A percentile compares a stretch with the other conserved stretches of the same genome.
These are phyloP conservation scores for Phasianus colchicus DNA, from an alignment of 2,113 vertebrate species.

Conservation along the genomic window DNA sequence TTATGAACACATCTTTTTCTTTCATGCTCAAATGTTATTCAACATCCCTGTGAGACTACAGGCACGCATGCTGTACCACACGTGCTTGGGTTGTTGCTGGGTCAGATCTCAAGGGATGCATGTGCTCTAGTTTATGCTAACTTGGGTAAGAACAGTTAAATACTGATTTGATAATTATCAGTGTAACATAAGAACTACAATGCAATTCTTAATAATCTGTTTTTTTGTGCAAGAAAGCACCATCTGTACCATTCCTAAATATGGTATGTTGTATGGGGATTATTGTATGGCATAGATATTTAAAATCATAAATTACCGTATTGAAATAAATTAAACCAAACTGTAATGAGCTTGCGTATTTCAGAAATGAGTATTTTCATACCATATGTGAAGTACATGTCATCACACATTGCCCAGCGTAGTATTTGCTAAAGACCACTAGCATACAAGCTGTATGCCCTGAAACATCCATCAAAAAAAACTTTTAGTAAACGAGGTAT, in stretches of 20 bases:
- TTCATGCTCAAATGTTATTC: background rate
- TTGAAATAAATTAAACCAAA: background rate
- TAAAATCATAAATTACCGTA: background rate
- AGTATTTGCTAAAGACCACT: background rate
- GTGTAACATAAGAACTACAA: background rate
- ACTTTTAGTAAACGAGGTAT: background rate
- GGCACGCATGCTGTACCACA: background rate
- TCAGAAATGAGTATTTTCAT: background rate
- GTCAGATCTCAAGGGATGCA: background rate
- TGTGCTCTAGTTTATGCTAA: background rate
- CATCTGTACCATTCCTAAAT: background rate
- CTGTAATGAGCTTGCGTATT: background rate
- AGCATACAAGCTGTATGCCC: background rate
- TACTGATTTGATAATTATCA: slow-evolving; percentile 14
- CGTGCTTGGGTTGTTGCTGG: background rate
- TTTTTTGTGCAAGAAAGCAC: background rate
- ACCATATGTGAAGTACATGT: background rate
- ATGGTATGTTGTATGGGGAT: background rate
- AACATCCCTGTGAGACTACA: background rate
- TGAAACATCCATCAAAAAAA: background rate
- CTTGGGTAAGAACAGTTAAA: background rate
- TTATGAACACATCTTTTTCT: background rate
- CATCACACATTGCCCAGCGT: background rate
- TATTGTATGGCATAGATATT: background rate
- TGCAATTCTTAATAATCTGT: background rate